These are phyloP conservation scores for Carterocephalus palaemon DNA, from an alignment of 2,888 invertebrate genomes.

Conservation along the genomic window DNA sequence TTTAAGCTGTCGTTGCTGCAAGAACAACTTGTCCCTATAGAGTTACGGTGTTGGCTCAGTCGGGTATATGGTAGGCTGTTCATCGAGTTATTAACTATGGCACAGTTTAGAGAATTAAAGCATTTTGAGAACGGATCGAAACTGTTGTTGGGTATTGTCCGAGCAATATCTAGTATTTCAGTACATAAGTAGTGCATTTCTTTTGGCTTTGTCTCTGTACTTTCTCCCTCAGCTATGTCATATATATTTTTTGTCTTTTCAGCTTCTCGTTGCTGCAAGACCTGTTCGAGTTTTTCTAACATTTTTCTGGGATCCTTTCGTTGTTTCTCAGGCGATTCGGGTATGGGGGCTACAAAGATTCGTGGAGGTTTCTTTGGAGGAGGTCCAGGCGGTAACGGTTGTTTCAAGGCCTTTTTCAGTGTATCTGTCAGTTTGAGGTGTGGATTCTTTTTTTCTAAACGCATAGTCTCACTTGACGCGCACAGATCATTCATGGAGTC, in stretches of 20 bases:
- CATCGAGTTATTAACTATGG: constrained; percentile 52
- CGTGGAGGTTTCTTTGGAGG: constrained; percentile 88
- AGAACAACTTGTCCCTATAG: constrained; percentile 41
- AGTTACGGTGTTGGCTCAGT: constrained; percentile 42
- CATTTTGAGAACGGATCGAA: constrained; percentile 58
- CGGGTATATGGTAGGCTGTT: constrained; percentile 65
- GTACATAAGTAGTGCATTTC: constrained; percentile 75
- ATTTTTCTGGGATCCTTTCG: constrained; percentile 80
- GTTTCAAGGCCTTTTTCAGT: constrained; percentile 81
- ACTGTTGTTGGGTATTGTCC: constrained; percentile 46
- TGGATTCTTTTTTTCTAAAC: constrained; percentile 65
- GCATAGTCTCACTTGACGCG: constrained; percentile 66
- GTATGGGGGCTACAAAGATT: constrained; percentile 65
- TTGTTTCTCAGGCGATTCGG: constrained; percentile 42
- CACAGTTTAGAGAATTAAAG: constrained; percentile 67
- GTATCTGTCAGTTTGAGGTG: constrained; percentile 77
- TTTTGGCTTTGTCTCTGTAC: constrained; percentile 53
- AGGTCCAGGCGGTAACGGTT: constrained; percentile 83
- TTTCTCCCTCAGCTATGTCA: constrained; percentile 45
- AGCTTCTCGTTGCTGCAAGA: constrained; percentile 69
- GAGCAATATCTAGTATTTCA: constrained; percentile 64
- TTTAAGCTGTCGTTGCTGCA: constrained; percentile 47
- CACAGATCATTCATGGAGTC: constrained; percentile 55
- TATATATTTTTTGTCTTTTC: constrained; percentile 45
- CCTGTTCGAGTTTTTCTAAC: constrained; percentile 81